A percentile compares a stretch with the other conserved stretches of the same genome.
Conservation (phyloP, 2,113 vertebrate genomes). For the Macrotus californicus region DNA sequence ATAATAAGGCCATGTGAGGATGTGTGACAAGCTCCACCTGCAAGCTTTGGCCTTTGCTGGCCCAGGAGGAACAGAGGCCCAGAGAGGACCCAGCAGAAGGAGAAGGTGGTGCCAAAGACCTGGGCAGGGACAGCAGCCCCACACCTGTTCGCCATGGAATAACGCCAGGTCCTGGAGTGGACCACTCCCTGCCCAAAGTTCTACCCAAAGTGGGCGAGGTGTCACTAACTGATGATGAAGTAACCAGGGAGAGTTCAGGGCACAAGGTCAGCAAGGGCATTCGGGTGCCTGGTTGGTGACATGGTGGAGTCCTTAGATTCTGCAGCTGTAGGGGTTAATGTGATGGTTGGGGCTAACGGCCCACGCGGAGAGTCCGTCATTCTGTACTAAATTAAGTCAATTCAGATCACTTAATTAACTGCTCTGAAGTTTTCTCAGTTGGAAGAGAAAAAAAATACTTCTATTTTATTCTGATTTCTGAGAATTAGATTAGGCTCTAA, state of each 20-base stretch:
- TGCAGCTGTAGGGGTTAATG: not conserved
- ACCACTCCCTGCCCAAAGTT: not conserved
- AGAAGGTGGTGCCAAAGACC: not conserved
- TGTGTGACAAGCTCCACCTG: not conserved
- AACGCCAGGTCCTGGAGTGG: accelerated
- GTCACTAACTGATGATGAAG: not conserved
- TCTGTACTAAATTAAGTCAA: slow-evolving; percentile 45
- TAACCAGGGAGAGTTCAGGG: not conserved
- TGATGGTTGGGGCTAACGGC: not conserved
- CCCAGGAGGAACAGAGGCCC: not conserved
- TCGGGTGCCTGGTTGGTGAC: not conserved
- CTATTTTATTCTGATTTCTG: slow-evolving; percentile 46
- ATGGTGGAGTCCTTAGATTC: not conserved
- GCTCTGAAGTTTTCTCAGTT: slow-evolving; percentile 51
- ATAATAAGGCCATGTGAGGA: not conserved
- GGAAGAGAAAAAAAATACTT: slow-evolving; percentile 4
- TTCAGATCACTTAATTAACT: slow-evolving; percentile 51
- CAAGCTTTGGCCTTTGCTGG: no score
- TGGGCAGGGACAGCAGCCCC: not conserved
- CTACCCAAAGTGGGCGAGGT: not conserved
- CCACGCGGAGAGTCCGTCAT: not conserved
- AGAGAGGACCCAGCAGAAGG: not conserved
- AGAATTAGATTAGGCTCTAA: slow-evolving; percentile 23
- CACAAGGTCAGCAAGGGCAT: not conserved
- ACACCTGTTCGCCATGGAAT: accelerated